Evolutionary conservation across 2,797 vertebrate genomes (phyloP), one percentile per base, ranked within the genome.

Genomic region (Sebastes elongatus): DNA sequence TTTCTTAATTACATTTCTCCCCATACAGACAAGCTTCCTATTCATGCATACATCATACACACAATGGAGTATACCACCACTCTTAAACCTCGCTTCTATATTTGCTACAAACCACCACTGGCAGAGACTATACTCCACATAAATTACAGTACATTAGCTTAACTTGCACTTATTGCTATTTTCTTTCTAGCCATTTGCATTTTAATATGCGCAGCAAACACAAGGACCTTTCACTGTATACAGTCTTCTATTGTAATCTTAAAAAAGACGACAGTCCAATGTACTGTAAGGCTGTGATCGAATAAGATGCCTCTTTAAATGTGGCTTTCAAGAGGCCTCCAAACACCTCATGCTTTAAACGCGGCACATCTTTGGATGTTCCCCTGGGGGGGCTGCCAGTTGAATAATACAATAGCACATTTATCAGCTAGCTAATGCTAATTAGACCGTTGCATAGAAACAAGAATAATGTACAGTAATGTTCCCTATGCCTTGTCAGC

Each of bases 351-450:
- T 60, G 78, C 73, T 84, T 82, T 84, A 83, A 87, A 91, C 70
- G 78, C 71, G 23, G 85, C 90, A 86, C 86, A 86, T 91, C 86
- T 91, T 71, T 14, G 61, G 42, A 79, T 67, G 66, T 78, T 89
- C 86, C 90, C 85, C 68, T 53, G 76, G 84, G 55, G 55, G 90
- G 53, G 49, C 60, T 81, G 69, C 77, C 67, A 86, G 85, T 82
- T 91, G 86, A 93, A 92, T 89, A 91, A 94, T 89, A 91, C 89
- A 91, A 89, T 74, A 83, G 80, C 71, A 79, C 87, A 92, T 92
- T 92, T 83, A 92, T 93, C 88, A 91, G 78, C 30, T 25, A 73
- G 77, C 78, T 90, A 88, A 92, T 93, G 85, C 81, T 93, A 93
- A 94, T 93, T 88, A 91, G 84, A 83, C 82, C 32, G 78, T 85